These are phyloP conservation scores for Columba guinea DNA, from an alignment of 2,797 vertebrate genomes.

Conservation along the genomic window DNA sequence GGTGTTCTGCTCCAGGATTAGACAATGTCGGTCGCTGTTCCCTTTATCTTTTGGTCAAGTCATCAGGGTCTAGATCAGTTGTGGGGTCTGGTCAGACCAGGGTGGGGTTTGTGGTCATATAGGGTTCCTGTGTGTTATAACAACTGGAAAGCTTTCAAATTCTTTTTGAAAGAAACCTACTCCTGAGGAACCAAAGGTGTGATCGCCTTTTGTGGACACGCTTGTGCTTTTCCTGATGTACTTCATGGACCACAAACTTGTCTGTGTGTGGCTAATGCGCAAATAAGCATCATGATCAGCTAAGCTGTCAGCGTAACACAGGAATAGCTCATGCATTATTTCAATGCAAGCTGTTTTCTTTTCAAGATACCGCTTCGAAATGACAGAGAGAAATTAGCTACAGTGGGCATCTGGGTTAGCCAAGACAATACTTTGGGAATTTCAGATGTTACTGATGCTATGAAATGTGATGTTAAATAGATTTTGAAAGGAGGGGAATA, in stretches of 20 bases:
- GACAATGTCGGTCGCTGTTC: neutral
- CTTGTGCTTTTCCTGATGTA: neutral
- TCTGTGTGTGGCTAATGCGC: neutral
- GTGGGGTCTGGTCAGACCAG: neutral
- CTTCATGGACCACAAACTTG: neutral
- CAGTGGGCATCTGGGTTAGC: neutral
- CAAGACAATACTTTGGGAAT: neutral
- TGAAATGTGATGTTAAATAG: neutral
- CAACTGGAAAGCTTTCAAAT: neutral
- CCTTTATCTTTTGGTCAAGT: neutral
- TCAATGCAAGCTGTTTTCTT: neutral
- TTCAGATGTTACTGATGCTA: neutral
- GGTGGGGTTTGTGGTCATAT: neutral
- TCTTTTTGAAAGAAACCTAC: neutral
- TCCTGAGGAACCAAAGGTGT: neutral
- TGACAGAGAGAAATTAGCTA: neutral
- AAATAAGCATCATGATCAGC: neutral
- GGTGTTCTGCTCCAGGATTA: neutral
- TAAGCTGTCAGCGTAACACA: neutral
- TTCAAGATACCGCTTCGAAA: neutral
- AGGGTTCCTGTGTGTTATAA: neutral
- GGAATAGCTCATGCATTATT: neutral
- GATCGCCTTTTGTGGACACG: neutral
- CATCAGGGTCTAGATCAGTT: neutral
- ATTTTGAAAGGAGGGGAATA: neutral